Evolutionary conservation across 2,888 invertebrate species (phyloP), one percentile per base, ranked within the genome.

Genomic region (Nomada flava): DNA sequence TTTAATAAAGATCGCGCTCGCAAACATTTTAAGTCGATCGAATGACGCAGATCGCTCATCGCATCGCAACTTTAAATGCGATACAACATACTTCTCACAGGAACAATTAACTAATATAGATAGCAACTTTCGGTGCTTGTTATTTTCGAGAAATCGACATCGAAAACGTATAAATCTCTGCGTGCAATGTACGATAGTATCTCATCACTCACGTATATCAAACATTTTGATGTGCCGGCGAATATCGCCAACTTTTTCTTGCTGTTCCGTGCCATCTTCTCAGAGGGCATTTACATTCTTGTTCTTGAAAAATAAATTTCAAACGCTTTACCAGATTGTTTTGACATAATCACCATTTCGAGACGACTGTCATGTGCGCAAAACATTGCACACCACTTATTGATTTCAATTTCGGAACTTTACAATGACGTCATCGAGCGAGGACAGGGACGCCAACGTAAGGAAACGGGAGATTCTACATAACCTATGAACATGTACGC

Each of bases 381-480:
- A 90, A 86, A 88, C 89, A 90, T 86, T 88, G 84, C 85, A 84
- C 87, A 88, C 89, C 90, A 88, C 89, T 92, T 93, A 93, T 93
- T 93, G 93, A 93, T 93, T 93, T 91, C 91, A 91, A 92, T 91
- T 92, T 92, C 90, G 91, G 88, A 87, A 87, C 88, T 90, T 87
- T 82, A 82, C 73, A 83, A 88, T 91, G 92, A 92, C 92, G 92
- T 92, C 91, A 92, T 85, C 26, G 62, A 20, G 57, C 53, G 36
- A 36, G 29, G n/a, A 5, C 81, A 84, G 71, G 13, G 72, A 36
- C 68, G 47, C 86, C 86, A 82, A 57, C 80, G 20, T 42, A 18
- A 74, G 18, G 2, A 36, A 63, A 20, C 15, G 15, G n/a, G 36
- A 50, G 5, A 36, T 36, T 7, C 15, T 20, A 13, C 18, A 9